Evolutionary conservation across 2,797 vertebrate species (phyloP).

Genomic region (Enteromius unitaeniatus): DNA sequence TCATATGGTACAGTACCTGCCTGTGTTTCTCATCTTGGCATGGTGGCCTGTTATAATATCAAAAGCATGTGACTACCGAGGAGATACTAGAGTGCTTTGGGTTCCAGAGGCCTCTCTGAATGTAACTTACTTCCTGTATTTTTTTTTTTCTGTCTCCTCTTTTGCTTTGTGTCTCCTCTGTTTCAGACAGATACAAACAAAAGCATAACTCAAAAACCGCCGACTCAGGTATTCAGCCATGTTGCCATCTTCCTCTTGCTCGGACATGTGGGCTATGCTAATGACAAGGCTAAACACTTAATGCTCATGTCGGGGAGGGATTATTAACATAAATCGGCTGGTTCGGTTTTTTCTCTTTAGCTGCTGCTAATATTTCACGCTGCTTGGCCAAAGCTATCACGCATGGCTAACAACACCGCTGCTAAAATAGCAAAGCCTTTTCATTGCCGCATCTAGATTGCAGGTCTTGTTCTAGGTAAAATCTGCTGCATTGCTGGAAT

Average conservation of each 20-base stretch:
- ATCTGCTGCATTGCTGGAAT: constrained; percentile 27
- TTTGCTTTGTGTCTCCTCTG: constrained; percentile 74
- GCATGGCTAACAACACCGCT: constrained; percentile 45
- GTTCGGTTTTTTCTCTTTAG: background rate
- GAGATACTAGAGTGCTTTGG: constrained; percentile 23
- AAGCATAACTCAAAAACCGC: constrained; percentile 90
- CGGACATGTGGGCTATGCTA: constrained; percentile 60
- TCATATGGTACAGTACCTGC: background rate
- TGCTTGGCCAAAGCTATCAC: constrained; percentile 35
- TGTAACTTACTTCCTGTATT: constrained; percentile 69
- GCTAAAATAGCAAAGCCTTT: constrained; percentile 33
- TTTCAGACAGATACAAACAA: constrained; percentile 92
- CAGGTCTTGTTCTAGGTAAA: background rate
- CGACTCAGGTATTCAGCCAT: constrained; percentile 83
- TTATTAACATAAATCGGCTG: constrained; percentile 30
- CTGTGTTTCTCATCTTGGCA: constrained; percentile 44
- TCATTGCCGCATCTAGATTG: background rate
- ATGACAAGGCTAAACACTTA: constrained; percentile 57
- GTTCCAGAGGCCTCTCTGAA: constrained; percentile 57
- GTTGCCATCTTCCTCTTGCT: constrained; percentile 73
- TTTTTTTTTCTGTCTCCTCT: constrained; percentile 70
- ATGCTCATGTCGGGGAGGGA: constrained; percentile 43
- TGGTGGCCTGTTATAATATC: constrained; percentile 41
- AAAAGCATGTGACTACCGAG: constrained; percentile 51
- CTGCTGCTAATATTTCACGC: constrained; percentile 13